Evolutionary conservation across 2,797 vertebrate species (phyloP).

Genomic region (Malacoraja senta): DNA sequence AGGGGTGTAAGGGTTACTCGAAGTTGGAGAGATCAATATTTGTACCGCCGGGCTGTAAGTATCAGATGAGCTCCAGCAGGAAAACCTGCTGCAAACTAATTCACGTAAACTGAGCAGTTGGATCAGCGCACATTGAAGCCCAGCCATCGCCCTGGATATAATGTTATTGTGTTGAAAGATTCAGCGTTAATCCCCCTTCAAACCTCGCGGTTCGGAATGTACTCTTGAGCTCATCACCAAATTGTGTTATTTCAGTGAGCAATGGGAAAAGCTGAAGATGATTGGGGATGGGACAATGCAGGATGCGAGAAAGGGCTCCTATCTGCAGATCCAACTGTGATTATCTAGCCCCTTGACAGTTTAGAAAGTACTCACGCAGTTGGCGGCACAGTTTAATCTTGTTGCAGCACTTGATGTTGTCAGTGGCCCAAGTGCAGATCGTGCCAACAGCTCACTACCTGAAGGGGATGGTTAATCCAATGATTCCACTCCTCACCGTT

Average conservation of each 20-base stretch:
- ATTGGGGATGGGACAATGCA: neutral
- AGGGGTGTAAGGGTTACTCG: no score
- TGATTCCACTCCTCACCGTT: neutral
- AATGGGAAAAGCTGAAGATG: conserved; percentile 7
- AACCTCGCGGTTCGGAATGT: neutral
- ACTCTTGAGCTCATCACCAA: neutral
- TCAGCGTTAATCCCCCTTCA: neutral
- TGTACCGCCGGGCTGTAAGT: no score
- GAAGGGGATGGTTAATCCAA: neutral
- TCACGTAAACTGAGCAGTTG: neutral
- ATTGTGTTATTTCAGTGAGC: neutral
- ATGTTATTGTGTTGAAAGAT: neutral
- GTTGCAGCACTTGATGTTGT: neutral
- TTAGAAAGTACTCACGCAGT: neutral
- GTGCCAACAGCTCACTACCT: neutral
- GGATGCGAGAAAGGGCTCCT: neutral
- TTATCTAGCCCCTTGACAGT: neutral
- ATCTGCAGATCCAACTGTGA: neutral
- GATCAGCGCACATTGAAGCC: neutral
- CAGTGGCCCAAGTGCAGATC: neutral
- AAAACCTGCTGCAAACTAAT: neutral
- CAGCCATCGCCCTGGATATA: neutral
- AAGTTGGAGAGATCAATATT: no score
- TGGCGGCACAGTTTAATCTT: neutral
- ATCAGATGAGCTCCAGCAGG: neutral